These are phyloP conservation scores for Bolborhynchus lineola DNA, from an alignment of 2,113 vertebrate genomes.

Conservation along the genomic window DNA sequence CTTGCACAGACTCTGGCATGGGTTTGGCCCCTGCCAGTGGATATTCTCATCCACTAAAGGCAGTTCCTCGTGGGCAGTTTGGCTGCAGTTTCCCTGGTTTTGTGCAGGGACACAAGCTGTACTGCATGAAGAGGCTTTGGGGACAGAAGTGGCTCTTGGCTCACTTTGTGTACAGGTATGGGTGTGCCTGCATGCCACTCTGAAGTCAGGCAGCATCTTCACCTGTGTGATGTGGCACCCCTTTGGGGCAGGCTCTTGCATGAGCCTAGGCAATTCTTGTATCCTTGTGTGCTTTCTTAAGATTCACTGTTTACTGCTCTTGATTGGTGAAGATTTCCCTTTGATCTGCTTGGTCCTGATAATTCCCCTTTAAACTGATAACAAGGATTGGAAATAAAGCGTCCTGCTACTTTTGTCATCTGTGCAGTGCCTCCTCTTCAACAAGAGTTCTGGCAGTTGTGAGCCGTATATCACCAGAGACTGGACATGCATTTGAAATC, in stretches of 20 bases:
- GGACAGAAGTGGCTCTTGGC: neutral
- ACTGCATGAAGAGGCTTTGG: neutral
- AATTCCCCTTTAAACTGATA: neutral
- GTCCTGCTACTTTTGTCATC: neutral
- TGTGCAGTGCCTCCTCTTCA: neutral
- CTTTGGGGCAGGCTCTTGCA: neutral
- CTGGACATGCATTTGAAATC: neutral
- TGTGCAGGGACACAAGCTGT: neutral
- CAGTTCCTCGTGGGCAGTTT: neutral
- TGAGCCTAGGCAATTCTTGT: fast-evolving
- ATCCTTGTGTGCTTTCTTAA: neutral
- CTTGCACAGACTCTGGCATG: neutral
- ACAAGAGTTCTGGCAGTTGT: neutral
- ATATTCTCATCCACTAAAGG: neutral
- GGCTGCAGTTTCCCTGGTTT: neutral
- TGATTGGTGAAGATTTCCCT: neutral
- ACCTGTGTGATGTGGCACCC: fast-evolving
- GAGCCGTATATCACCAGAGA: neutral
- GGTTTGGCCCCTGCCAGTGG: neutral
- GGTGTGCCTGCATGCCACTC: fast-evolving
- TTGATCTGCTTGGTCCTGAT: neutral
- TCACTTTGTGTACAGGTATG: neutral
- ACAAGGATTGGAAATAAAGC: neutral
- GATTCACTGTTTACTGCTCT: neutral
- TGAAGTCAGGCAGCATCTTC: neutral